Evolutionary conservation across 2,888 invertebrate species (phyloP).

Genomic region (Taphrorychus bicolor): DNA sequence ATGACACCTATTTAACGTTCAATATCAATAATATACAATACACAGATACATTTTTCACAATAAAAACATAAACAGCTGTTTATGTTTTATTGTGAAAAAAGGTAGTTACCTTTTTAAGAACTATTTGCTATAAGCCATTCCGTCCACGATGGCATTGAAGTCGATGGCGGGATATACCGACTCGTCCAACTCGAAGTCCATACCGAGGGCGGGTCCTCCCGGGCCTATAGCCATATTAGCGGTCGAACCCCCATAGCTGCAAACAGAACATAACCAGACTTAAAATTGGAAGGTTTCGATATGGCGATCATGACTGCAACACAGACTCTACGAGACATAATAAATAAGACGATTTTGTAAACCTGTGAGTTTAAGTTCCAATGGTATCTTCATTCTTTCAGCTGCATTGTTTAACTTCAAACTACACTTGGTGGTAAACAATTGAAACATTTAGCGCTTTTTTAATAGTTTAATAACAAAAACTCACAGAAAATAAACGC

Average conservation of each 20-base stretch:
- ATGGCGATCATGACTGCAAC: conserved; percentile 56
- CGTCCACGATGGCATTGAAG: conserved; percentile 46
- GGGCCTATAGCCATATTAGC: conserved; percentile 54
- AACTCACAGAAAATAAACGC: conserved; percentile 26
- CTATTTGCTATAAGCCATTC: conserved; percentile 2
- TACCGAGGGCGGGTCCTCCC: conserved; percentile 46
- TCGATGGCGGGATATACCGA: conserved; percentile 50
- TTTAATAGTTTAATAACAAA: no score
- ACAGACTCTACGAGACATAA: conserved; percentile 58
- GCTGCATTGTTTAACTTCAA: no score
- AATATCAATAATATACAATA: no score
- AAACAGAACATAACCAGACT: conserved; percentile 59
- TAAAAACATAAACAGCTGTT: no score
- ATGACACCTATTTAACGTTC: no score
- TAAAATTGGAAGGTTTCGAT: conserved; percentile 45
- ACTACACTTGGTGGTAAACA: no score
- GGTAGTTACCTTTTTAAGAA: background rate
- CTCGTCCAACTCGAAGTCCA: conserved; percentile 57
- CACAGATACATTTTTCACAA: no score
- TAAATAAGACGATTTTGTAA: no score
- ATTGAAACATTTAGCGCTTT: no score
- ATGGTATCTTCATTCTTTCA: no score
- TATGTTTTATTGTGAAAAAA: background rate
- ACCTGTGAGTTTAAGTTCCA: no score
- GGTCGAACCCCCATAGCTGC: conserved; percentile 59